Percentiles rank a stretch among this genome's conserved stretches.
These are phyloP conservation scores for Bostrychus sinensis DNA, from an alignment of 2,113 vertebrate genomes.

Conservation along the genomic window DNA sequence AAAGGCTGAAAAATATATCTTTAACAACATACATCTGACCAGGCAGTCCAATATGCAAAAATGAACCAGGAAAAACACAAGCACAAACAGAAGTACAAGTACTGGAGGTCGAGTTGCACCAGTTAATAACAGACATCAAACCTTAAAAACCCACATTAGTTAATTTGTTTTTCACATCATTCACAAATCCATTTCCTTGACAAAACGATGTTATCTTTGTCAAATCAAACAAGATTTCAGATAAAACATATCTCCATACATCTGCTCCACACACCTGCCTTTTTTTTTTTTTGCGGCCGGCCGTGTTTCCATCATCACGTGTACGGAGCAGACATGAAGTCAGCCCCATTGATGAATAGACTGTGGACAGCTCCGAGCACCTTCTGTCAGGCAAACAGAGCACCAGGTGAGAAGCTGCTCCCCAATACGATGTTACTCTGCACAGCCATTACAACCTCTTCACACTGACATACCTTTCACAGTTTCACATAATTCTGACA, in stretches of 20 bases:
- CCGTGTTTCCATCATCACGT: constrained; percentile 57
- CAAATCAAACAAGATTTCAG: constrained; percentile 31
- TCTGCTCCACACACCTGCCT: constrained; percentile 32
- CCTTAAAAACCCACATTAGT: neutral
- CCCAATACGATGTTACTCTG: no score
- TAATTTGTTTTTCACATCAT: neutral
- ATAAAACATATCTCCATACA: constrained; percentile 25
- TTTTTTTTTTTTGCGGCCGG: neutral
- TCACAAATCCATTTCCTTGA: constrained; percentile 24
- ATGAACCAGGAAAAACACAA: no score
- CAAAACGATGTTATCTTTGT: constrained; percentile 25
- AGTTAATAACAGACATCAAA: neutral
- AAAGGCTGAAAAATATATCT: no score
- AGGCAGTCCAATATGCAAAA: no score
- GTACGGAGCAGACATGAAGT: constrained; percentile 53
- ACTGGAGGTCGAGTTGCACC: no score
- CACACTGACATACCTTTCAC: constrained; percentile 45
- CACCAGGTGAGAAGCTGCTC: constrained; percentile 24
- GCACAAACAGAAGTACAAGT: no score
- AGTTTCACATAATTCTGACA: no score
- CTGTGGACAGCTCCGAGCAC: constrained; percentile 63
- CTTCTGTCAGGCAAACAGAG: constrained; percentile 52
- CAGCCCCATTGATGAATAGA: constrained; percentile 73
- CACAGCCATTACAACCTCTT: constrained; percentile 30
- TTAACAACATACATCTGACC: no score